A percentile compares a stretch with the other conserved stretches of the same genome.
Evolutionary conservation across 2,797 vertebrate species (phyloP).

Genomic region (Schizopygopsis malacanthus): DNA sequence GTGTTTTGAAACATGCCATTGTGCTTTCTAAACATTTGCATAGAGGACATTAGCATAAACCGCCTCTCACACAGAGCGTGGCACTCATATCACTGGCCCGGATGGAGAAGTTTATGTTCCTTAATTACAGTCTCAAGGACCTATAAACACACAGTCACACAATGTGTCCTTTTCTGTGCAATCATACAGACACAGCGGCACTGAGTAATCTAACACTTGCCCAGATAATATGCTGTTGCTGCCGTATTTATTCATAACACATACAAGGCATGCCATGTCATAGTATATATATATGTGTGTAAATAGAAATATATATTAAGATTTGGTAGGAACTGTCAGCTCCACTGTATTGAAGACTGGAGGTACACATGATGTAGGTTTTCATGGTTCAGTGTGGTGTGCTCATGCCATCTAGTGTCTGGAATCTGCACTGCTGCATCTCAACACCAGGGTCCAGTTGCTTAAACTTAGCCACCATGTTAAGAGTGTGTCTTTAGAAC

Average conservation of each 20-base stretch:
- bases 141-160: neutral
- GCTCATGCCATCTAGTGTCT: conserved; percentile 80
- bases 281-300: neutral
- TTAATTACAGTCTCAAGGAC: neutral
- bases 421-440: conserved; percentile 59
- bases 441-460: conserved; percentile 31
- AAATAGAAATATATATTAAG: neutral
- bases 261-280: neutral
- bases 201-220: neutral
- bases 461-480: no score
- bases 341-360: no score
- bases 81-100: neutral
- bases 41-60: neutral
- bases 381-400: conserved; percentile 59
- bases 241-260: neutral
- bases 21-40: neutral
- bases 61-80: neutral
- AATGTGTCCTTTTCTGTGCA: neutral
- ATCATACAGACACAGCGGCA: neutral
- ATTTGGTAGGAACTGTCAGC: rapidly evolving
- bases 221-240: neutral
- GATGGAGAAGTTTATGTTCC: neutral
- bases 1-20: neutral
- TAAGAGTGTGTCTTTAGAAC: no score
- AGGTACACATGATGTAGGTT: neutral